Evolutionary conservation across 2,888 invertebrate genomes (phyloP), one percentile per base, ranked within the genome.

Genomic region (Drosophila putrida): DNA sequence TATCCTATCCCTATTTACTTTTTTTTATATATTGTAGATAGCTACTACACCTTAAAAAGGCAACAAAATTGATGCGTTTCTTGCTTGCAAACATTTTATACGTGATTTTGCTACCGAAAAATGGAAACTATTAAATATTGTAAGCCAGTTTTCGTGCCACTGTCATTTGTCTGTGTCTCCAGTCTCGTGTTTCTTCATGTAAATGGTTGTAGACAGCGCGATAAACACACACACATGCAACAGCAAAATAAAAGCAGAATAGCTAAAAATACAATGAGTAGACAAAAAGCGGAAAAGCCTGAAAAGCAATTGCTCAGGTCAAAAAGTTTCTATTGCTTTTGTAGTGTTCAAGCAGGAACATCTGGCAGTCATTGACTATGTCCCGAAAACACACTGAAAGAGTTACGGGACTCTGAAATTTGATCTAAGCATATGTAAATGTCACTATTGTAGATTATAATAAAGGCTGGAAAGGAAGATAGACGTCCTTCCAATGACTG

Each of bases 41-140:
- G 13, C 11, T 8, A 15, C 11, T 8, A 35, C 44, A 74, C 50
- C 59, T 53, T 55, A 8, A 33, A 35, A 38, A 4, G 47, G 35
- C 13, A 50, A 41, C 28, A 50, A 25, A 43, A 68, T 65, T 53
- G 61, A 70, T 59, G 39, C 50, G 35, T 44, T 68, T 44, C 53
- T 46, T 47, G 27, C 35, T 51, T 51, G 49, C 25, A 9, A 49
- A 50, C 50, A 50, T 33, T 39, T 44, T 46, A 9, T 43, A 58
- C 54, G 66, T 59, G 74, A 58, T 78, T 78, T 51, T 41, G 50
- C 54, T 15, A 15, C 25, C 43, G 6, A 43, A 55, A 55, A 53
- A 38, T 46, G 39, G 33, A 28, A 51, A 46, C 67, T 58, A 50
- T 65, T 53, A 73, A 58, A 53, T 61, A 58, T 57, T 35, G 38